Percentiles rank a stretch among this genome's conserved stretches.
phyloP scores from a whole-genome alignment of 2,113 vertebrate genomes.

The Brachionichthys hirsutus region DNA sequence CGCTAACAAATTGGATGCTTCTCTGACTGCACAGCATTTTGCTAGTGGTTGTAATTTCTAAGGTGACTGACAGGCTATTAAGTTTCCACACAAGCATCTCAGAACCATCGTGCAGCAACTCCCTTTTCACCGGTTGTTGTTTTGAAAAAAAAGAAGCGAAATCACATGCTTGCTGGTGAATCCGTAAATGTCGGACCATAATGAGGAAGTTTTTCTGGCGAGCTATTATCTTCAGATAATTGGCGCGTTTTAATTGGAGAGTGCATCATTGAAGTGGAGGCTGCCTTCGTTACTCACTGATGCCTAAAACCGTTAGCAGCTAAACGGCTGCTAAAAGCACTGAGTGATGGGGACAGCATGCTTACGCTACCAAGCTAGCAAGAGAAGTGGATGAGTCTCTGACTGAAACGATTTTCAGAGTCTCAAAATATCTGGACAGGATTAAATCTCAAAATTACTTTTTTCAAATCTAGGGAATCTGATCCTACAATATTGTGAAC shows the following conservation, averaged over 20 bases:
- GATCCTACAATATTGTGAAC: too few relatives aligned
- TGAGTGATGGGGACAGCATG: conserved; percentile 8
- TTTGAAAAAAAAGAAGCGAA: conserved; percentile 17
- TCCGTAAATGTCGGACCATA: conserved; percentile 32
- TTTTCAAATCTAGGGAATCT: too few relatives aligned
- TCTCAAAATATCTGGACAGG: too few relatives aligned
- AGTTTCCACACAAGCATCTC: conserved; percentile 6
- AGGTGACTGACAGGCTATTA: conserved; percentile 6
- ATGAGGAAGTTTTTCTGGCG: conserved; percentile 46
- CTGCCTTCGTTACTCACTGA: conserved; percentile 27
- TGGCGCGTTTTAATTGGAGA: conserved; percentile 63
- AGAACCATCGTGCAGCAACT: neutral
- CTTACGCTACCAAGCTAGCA: conserved; percentile 4
- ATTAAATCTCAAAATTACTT: too few relatives aligned
- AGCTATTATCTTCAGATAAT: conserved; percentile 55
- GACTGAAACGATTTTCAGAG: too few relatives aligned
- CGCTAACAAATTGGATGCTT: neutral
- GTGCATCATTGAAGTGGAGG: conserved; percentile 43
- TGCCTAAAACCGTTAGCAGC: conserved; percentile 44
- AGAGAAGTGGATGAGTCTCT: neutral
- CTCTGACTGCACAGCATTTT: neutral
- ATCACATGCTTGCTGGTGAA: conserved; percentile 50
- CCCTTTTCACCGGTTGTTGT: conserved; percentile 15
- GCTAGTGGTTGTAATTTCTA: neutral
- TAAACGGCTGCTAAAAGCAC: conserved; percentile 34